These are phyloP conservation scores for Metridium senile DNA, from an alignment of 92 coral and sea anemone genomes.

Conservation along the genomic window DNA sequence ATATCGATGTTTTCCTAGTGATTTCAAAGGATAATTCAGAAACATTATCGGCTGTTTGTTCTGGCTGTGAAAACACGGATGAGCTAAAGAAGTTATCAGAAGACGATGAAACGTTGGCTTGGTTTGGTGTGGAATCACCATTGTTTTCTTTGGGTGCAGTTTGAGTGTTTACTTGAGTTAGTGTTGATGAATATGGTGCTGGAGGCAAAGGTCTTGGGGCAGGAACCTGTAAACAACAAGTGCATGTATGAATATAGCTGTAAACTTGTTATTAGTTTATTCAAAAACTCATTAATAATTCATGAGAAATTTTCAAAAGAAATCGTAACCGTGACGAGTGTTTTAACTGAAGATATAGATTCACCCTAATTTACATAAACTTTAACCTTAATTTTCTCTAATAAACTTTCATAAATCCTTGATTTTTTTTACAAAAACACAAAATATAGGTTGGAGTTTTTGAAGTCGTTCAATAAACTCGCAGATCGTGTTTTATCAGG, in stretches of 20 bases:
- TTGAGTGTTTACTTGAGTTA: neutral
- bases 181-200: constrained; percentile 24
- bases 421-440: no score
- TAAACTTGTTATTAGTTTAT: no score
- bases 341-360: no score
- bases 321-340: no score
- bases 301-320: no score
- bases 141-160: neutral
- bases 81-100: constrained; percentile 71
- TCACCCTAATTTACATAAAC: no score
- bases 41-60: constrained; percentile 56
- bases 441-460: no score
- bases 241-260: neutral
- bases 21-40: constrained; percentile 66
- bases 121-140: constrained; percentile 13
- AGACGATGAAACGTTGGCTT: constrained; percentile 5
- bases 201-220: constrained; percentile 45
- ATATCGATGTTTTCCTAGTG: constrained; percentile 69
- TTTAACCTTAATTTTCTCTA: no score
- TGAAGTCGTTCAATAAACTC: no score
- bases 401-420: no score
- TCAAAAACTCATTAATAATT: no score
- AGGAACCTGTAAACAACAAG: constrained; percentile 29
- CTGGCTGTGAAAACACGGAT: constrained; percentile 55
- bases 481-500: no score